Base-by-base conservation (phyloP, 2,888 invertebrate genomes). In the Napeogenes inachia region DNA sequence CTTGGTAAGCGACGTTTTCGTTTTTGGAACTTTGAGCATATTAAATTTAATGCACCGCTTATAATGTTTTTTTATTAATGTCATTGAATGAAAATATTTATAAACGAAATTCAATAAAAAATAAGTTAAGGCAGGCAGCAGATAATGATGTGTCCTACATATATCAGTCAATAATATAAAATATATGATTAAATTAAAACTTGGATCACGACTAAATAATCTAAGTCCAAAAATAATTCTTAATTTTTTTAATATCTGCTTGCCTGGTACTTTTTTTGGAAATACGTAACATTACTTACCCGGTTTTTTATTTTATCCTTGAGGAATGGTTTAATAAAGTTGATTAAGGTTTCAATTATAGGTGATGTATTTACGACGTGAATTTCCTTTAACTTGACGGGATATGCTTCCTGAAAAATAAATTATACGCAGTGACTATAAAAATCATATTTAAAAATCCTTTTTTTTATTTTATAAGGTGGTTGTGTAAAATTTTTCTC, bases 251-350 rank as follows among this genome's bases (percentile, higher is more conserved):
- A 12, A 13, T 35, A 47, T 57, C 46, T 57, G 47, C 47, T 13
- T 8, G 13, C 57, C 57, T 57, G 35, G 57, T 57, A 57, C 12
- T 21, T 21, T 53, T 42, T 45, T 54, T 54, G 53, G 13, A 38
- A 50, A 53, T 54, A 30, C 38, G 30, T 54, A 33, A n/a, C 47
- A 13, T 32, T 69, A 78, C 91, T 86, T 71, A 91, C 91, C 70
- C 96, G 93, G 70, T 94, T 94, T 69, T 93, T 92, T 56, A 96
- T 95, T 85, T 96, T 96, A 73, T 96, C 96, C 75, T 95, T 96
- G 13, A 96, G 84, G 82, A 96, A 95, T 0, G 96, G 96, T 75
- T 95, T 95, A 1, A 95, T 93, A 75, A 96, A 93, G 71, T 92
- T 94, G 71, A 95, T 92, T 57, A 96, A 93, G 3, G 94, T 93